phyloP scores from a whole-genome alignment of 2,797 vertebrate genomes.

The Phataginus tricuspis region DNA sequence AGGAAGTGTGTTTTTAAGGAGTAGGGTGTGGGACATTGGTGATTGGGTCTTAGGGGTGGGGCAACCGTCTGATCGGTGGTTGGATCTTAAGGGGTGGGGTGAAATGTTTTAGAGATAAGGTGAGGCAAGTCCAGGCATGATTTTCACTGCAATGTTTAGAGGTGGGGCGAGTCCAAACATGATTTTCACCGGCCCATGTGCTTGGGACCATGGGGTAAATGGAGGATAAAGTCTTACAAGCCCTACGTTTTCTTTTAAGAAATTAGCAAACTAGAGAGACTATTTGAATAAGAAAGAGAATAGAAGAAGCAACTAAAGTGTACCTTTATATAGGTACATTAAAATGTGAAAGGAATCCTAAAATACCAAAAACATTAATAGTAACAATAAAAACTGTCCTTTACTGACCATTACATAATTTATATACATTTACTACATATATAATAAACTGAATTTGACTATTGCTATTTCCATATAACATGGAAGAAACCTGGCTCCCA shows the following conservation, averaged over 20 bases:
- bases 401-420: background rate
- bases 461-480: background rate
- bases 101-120: no score
- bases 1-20: no score
- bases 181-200: no score
- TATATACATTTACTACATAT: background rate
- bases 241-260: background rate
- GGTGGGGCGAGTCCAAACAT: no score
- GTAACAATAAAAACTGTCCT: background rate
- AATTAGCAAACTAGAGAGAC: background rate
- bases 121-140: no score
- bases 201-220: no score
- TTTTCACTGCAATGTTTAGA: no score
- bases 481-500: background rate
- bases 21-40: no score
- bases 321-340: background rate
- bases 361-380: background rate
- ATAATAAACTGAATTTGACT: background rate
- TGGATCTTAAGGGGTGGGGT: no score
- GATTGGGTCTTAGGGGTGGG: no score
- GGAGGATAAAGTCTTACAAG: no score
- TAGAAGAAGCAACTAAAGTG: background rate
- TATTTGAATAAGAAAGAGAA: background rate
- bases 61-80: no score
- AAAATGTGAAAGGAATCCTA: background rate